These are phyloP conservation scores for Lasioglossum morio DNA, from an alignment of 2,888 invertebrate genomes.

Conservation along the genomic window DNA sequence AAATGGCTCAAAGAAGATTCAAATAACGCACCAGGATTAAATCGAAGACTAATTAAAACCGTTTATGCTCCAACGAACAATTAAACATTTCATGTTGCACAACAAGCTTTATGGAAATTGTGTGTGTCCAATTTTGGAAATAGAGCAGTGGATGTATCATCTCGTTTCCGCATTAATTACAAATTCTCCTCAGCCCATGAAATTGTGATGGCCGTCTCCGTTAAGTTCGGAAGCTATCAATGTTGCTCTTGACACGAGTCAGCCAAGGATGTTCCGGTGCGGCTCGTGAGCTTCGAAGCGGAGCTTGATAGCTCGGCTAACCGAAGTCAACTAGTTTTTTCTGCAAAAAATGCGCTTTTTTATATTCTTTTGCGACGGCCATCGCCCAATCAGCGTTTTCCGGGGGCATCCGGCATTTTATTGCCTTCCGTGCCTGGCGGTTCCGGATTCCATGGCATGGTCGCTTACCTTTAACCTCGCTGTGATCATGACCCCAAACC, in stretches of 20 bases:
- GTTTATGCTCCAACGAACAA: no score
- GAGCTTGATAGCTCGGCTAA: not conserved
- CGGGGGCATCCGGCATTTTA: not conserved
- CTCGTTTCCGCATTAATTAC: not conserved
- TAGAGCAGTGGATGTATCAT: no score
- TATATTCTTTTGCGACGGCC: not conserved
- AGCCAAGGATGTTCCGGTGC: not conserved
- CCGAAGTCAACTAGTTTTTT: not conserved
- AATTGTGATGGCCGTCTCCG: not conserved
- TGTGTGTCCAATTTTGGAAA: not conserved
- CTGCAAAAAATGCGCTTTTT: not conserved
- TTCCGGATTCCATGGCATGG: constrained; percentile 4
- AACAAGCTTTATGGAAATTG: not conserved
- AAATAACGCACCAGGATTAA: no score
- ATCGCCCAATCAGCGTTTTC: constrained; percentile 12
- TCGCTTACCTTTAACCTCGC: constrained; percentile 9
- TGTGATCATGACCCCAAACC: not conserved
- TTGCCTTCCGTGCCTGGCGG: constrained; percentile 8
- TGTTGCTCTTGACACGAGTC: not conserved
- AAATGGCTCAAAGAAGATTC: not conserved
- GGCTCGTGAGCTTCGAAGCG: not conserved
- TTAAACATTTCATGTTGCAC: not conserved
- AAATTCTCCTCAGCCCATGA: not conserved
- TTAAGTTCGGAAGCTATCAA: not conserved
- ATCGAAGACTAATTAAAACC: no score